Evolutionary conservation across 2,113 vertebrate species (phyloP), one percentile per base, ranked within the genome.

Genomic region (Romanogobio albipinnatus): DNA sequence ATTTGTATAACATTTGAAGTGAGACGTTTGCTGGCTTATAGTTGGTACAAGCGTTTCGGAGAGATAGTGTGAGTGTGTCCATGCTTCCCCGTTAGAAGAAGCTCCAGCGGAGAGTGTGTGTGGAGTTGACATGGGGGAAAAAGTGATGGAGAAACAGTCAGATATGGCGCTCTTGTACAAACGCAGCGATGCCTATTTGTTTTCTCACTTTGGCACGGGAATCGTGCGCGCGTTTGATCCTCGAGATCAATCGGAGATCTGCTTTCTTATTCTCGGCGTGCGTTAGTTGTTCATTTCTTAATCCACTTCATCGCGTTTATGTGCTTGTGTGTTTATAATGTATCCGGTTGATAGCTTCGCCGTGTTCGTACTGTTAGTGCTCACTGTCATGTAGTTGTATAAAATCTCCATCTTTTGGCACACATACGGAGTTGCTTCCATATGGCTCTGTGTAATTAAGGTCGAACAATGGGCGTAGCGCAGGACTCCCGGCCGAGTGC

Each of bases 391-490:
- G 53, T 36, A 64, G 66, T 82, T 56, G 64, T 58, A 7, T 68
- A 58, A 62, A 79, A 58, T 85, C 84, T 59, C 51, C 15, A 59
- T 77, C 68, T 81, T 86, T 84, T 81, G 87, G 73, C 51, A 66
- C 66, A 77, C 62, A 90, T 92, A 93, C 90, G 91, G 90, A 90
- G 91, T 90, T 91, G 86, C 90, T 93, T 94, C 93, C 93, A 92
- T 95, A 95, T 94, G 94, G 93, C 53, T 89, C 90, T 91, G 86
- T 93, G 93, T 96, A 95, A 94, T 96, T 96, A 94, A 90, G 90
- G 91, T 89, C 90, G 93, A 94, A 96, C 94, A 96, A 94, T 95
- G 94, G 94, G 86, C 86, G 89, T 92, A 88, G 91, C 89, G 89
- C 87, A 86, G 91, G 92, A 93, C 92, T 91, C 91, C 90, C 91